These are phyloP conservation scores for Callyntrura sp. DNA, from an alignment of 2,888 invertebrate species.

Conservation along the genomic window DNA sequence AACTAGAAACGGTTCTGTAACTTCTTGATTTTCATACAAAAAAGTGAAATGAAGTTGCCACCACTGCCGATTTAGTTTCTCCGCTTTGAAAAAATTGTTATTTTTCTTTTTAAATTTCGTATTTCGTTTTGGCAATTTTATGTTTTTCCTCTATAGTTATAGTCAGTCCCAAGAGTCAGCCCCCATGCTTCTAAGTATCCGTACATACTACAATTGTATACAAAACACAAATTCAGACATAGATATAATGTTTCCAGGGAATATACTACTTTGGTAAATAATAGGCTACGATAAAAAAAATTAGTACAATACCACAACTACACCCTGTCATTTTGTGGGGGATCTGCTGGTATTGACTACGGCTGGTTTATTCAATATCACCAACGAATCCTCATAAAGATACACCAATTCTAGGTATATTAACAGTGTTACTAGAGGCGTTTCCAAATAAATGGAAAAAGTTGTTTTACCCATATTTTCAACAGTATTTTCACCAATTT, in stretches of 20 bases:
- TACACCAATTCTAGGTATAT: no score
- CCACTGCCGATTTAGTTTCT: background rate
- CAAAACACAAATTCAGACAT: background rate
- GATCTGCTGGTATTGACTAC: no score
- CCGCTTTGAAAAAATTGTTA: background rate
- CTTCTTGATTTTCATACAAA: background rate
- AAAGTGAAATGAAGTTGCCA: background rate
- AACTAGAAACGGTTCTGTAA: background rate
- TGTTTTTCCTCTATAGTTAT: background rate
- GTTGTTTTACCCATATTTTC: no score
- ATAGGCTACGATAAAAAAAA: background rate
- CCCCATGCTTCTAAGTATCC: background rate
- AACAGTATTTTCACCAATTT: no score
- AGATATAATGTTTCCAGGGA: background rate
- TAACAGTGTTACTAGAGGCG: no score
- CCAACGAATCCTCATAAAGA: no score
- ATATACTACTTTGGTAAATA: no score
- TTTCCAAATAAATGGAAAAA: no score
- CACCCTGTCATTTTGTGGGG: no score
- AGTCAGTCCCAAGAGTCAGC: constrained; percentile 19
- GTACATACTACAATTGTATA: background rate
- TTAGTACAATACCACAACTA: background rate
- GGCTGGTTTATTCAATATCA: no score
- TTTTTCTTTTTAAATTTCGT: background rate
- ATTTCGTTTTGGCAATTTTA: background rate